Conservation (phyloP, 2,888 invertebrate species). For the Prosopocoilus inquinatus region DNA sequence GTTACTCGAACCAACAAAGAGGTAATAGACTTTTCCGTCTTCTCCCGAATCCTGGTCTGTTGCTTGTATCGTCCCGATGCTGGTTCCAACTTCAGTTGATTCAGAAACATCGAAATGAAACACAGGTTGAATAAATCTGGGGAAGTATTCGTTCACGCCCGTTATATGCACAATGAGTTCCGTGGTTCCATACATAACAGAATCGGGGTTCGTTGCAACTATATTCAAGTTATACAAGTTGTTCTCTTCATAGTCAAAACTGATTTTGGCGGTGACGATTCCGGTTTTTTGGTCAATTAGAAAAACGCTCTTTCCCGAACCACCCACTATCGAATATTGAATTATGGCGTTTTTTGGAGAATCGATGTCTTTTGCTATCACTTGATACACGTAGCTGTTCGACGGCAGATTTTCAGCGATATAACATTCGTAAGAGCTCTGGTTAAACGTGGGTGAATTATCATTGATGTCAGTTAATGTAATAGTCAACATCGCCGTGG, state of each 20-base stretch:
- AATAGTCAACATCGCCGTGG: slow-evolving; percentile 79
- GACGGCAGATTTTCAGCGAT: slow-evolving; percentile 80
- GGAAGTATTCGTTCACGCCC: slow-evolving; percentile 86
- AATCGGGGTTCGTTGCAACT: slow-evolving; percentile 84
- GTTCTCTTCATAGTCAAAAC: slow-evolving; percentile 87
- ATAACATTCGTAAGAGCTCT: slow-evolving; percentile 71
- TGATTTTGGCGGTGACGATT: slow-evolving; percentile 68
- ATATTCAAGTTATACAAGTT: slow-evolving; percentile 72
- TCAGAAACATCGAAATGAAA: slow-evolving; percentile 93
- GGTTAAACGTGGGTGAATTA: slow-evolving; percentile 84
- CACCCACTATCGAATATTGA: slow-evolving; percentile 77
- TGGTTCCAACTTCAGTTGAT: slow-evolving; percentile 81
- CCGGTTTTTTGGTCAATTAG: slow-evolving; percentile 76
- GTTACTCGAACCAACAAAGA: slow-evolving; percentile 92
- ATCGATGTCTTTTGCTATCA: slow-evolving; percentile 80
- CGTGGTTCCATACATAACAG: slow-evolving; percentile 73
- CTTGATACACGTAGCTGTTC: slow-evolving; percentile 71
- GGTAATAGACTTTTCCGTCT: slow-evolving; percentile 85
- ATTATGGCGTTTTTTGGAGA: slow-evolving; percentile 85
- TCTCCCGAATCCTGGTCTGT: slow-evolving; percentile 86
- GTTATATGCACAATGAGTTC: slow-evolving; percentile 73
- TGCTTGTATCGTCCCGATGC: slow-evolving; percentile 83
- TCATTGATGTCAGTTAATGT: slow-evolving; percentile 91
- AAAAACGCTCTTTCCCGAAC: slow-evolving; percentile 72
- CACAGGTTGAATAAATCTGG: slow-evolving; percentile 82